Evolutionary conservation across 2,113 vertebrate genomes (phyloP).

Genomic region (Phylloscopus trochiloides): DNA sequence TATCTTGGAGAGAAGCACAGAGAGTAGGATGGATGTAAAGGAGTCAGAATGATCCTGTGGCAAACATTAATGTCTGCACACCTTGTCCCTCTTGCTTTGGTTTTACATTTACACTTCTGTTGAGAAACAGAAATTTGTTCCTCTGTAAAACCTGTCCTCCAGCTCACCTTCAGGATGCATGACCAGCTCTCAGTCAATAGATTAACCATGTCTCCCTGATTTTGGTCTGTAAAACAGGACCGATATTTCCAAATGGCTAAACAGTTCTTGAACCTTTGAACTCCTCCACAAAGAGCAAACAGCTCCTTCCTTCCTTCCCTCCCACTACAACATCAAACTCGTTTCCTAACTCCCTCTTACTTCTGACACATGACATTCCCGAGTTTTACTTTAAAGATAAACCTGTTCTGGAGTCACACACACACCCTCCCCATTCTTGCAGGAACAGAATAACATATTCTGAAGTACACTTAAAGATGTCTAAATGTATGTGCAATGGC

Average conservation of each 20-base stretch:
- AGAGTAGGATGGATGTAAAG: not conserved
- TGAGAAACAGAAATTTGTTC: not conserved
- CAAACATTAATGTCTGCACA: not conserved
- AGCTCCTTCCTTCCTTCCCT: not conserved
- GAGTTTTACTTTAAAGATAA: not conserved
- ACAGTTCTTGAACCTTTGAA: not conserved
- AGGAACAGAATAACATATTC: not conserved
- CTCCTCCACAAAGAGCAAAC: not conserved
- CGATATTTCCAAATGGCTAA: not conserved
- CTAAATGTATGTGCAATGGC: not conserved
- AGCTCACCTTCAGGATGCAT: not conserved
- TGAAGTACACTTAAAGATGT: not conserved
- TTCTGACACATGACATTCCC: not conserved
- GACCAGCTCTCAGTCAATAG: not conserved
- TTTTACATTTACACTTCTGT: not conserved
- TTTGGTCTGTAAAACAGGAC: not conserved
- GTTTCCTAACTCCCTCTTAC: not conserved
- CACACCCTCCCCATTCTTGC: not conserved
- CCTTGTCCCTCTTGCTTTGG: not conserved
- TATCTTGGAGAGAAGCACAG: not conserved
- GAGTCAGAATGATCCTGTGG: not conserved
- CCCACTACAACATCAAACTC: not conserved
- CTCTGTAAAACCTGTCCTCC: not conserved
- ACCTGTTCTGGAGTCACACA: not conserved
- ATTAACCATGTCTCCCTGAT: not conserved